Conservation (phyloP, 2,113 vertebrate species). For the Phocoena sinus region DNA sequence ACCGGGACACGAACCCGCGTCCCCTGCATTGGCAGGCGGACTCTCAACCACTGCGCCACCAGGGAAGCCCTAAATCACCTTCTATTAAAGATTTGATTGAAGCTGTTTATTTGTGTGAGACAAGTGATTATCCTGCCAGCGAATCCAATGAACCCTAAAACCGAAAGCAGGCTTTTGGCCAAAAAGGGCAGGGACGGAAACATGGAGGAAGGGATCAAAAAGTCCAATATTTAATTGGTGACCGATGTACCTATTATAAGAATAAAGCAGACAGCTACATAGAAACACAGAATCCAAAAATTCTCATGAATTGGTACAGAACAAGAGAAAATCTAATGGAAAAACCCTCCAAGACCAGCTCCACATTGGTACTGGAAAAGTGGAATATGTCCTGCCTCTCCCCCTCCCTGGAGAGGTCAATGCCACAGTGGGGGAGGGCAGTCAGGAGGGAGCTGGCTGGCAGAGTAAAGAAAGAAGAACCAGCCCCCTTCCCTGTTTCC, state of each 20-base stretch:
- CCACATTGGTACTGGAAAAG: neutral
- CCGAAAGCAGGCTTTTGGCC: too few species aligned
- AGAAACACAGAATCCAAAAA: neutral
- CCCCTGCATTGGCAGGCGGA: too few species aligned
- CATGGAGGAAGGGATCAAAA: neutral
- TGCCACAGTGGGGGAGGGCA: rapidly evolving
- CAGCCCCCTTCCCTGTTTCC: neutral
- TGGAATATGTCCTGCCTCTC: neutral
- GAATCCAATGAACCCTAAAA: too few species aligned
- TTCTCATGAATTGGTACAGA: neutral
- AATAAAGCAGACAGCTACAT: neutral
- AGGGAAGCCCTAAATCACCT: too few species aligned
- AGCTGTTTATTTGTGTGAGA: too few species aligned
- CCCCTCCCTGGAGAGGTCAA: neutral
- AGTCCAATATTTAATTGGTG: neutral
- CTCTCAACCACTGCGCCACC: too few species aligned
- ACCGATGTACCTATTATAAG: neutral
- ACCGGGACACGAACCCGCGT: too few species aligned
- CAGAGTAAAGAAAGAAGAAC: neutral
- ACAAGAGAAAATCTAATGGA: neutral
- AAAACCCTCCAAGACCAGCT: neutral
- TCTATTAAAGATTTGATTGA: too few species aligned
- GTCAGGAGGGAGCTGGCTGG: neutral
- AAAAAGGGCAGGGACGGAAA: neutral
- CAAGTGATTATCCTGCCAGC: too few species aligned